Conservation (phyloP, 2,888 invertebrate genomes). For the Zaprionus lineosus region DNA sequence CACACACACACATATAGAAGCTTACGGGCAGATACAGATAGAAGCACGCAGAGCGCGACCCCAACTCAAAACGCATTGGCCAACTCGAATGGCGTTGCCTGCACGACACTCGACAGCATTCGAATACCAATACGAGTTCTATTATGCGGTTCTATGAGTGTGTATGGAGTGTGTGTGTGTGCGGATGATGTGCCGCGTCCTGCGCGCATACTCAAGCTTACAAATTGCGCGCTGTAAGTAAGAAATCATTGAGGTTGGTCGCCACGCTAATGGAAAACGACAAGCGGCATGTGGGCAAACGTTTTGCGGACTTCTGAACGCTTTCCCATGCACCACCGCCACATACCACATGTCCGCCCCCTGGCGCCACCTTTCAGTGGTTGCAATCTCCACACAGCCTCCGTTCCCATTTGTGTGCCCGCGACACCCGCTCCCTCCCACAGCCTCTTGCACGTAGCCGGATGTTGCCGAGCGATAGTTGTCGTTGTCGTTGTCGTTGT, state of each 20-base stretch:
- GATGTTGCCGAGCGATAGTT: conserved; percentile 69
- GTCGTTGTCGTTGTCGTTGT: conserved; percentile 62
- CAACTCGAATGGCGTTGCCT: conserved; percentile 38
- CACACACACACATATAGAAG: conserved; percentile 1
- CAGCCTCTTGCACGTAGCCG: conserved; percentile 59
- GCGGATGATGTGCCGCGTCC: conserved; percentile 29
- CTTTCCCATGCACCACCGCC: not conserved
- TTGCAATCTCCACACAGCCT: conserved; percentile 49
- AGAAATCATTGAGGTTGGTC: conserved; percentile 79
- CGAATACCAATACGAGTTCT: conserved; percentile 70
- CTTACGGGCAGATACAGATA: conserved; percentile 8
- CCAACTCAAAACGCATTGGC: conserved; percentile 58
- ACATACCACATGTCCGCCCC: not conserved
- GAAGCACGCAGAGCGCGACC: conserved; percentile 35
- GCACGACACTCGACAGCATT: conserved; percentile 55
- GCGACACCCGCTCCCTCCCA: conserved; percentile 2
- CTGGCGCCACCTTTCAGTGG: conserved; percentile 5
- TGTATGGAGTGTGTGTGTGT: conserved; percentile 19
- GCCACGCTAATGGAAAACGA: conserved; percentile 75
- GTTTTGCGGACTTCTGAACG: conserved; percentile 25
- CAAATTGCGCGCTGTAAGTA: conserved; percentile 70
- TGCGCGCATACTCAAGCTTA: conserved; percentile 53
- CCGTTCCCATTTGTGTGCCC: not conserved
- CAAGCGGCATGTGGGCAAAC: conserved; percentile 73
- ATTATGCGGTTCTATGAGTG: conserved; percentile 51